phyloP scores from a whole-genome alignment of 1,140 invertebrate genomes.

The Cataglyphis hispanica region DNA sequence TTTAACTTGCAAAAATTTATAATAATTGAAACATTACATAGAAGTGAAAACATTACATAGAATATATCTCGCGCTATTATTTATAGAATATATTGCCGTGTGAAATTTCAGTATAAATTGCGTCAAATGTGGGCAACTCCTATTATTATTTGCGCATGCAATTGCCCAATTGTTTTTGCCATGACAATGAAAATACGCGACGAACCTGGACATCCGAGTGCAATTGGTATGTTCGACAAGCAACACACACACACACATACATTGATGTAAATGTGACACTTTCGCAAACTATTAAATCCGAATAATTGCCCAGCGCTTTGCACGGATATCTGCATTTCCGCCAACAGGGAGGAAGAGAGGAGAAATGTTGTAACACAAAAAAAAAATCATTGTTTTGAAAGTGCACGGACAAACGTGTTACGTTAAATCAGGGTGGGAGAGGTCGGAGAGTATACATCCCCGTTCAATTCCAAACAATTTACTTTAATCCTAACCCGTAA shows the following conservation, averaged over 20 bases:
- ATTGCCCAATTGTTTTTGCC: conserved; percentile 21
- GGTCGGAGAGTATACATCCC: not conserved
- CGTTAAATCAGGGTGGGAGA: not conserved
- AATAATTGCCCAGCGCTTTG: conserved; percentile 36
- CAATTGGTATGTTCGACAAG: conserved; percentile 12
- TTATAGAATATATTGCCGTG: not conserved
- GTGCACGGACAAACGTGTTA: not conserved
- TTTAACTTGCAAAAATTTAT: no score
- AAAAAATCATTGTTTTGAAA: conserved; percentile 7
- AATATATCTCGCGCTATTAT: not conserved
- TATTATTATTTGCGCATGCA: conserved; percentile 15
- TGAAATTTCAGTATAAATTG: not conserved
- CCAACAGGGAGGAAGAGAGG: not conserved
- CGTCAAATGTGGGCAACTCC: not conserved
- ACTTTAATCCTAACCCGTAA: not conserved
- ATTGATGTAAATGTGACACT: conserved; percentile 24
- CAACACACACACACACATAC: conserved; percentile 21
- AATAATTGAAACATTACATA: no score
- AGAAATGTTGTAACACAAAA: not conserved
- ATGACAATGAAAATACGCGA: not conserved
- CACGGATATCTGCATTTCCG: conserved; percentile 32
- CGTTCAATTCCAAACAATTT: conserved; percentile 12
- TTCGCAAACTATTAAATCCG: conserved; percentile 45
- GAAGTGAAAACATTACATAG: no score
- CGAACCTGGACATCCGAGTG: not conserved